These are phyloP conservation scores for Porites evermanni DNA, from an alignment of 92 coral and sea anemone genomes.

Conservation along the genomic window DNA sequence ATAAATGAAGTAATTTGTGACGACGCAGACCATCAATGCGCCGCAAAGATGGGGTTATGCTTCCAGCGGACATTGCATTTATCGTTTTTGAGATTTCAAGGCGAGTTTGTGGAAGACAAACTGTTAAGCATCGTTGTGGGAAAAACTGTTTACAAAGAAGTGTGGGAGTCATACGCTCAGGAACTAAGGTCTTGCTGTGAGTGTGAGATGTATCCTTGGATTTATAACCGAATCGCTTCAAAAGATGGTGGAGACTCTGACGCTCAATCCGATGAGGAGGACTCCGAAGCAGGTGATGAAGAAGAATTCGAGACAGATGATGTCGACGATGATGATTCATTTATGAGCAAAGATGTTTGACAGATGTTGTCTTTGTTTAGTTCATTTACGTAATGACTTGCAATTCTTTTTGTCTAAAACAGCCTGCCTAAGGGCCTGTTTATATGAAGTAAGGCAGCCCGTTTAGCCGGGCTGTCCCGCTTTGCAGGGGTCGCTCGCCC, in stretches of 20 bases:
- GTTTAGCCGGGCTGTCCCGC: too few relatives aligned
- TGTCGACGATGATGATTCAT: background rate
- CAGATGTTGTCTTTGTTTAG: too few relatives aligned
- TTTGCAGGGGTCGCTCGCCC: too few relatives aligned
- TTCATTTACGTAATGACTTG: too few relatives aligned
- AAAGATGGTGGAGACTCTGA: background rate
- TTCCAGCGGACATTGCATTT: background rate
- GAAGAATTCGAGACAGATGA: background rate
- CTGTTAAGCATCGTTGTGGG: background rate
- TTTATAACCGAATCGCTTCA: constrained; percentile 15
- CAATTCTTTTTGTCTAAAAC: too few relatives aligned
- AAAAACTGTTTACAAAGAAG: constrained; percentile 42
- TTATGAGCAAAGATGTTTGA: too few relatives aligned
- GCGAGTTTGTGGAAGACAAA: constrained; percentile 20
- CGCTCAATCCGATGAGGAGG: background rate
- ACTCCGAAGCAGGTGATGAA: background rate
- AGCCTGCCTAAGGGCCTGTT: too few relatives aligned
- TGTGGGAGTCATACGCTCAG: constrained; percentile 65
- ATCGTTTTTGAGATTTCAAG: constrained; percentile 13
- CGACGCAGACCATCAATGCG: constrained; percentile 13
- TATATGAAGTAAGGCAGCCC: too few relatives aligned
- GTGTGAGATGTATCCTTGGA: constrained; percentile 34
- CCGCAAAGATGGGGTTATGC: constrained; percentile 27
- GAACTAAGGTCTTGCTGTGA: constrained; percentile 65
- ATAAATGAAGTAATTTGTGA: constrained; percentile 58